These are phyloP conservation scores for Chelon auratus DNA, from an alignment of 2,797 vertebrate species.

Conservation along the genomic window DNA sequence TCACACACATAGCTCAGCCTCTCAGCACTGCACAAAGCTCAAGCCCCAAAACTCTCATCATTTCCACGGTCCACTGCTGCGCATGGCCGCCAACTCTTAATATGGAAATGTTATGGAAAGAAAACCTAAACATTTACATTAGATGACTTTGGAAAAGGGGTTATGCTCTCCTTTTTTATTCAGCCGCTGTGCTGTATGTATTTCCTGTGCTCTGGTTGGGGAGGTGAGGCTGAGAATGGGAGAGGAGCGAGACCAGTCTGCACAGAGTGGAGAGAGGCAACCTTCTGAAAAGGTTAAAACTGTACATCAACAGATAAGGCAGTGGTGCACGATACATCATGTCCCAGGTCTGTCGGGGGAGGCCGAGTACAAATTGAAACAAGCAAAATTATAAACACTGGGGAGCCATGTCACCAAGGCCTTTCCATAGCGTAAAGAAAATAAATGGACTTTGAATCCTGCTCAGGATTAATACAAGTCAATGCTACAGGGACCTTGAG, in stretches of 20 bases:
- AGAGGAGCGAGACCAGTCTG: conserved; percentile 29
- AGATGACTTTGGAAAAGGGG: conserved; percentile 79
- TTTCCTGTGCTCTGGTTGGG: conserved; percentile 61
- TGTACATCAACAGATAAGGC: conserved; percentile 86
- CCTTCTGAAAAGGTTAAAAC: conserved; percentile 85
- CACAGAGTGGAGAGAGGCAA: conserved; percentile 68
- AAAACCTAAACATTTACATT: conserved; percentile 89
- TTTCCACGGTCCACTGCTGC: conserved; percentile 62
- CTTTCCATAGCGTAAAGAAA: conserved; percentile 76
- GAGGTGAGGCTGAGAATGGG: conserved; percentile 28
- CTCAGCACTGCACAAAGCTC: conserved; percentile 54
- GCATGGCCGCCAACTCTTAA: conserved; percentile 80
- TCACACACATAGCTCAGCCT: conserved; percentile 80
- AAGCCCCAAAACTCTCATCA: conserved; percentile 51
- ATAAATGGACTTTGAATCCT: conserved; percentile 80
- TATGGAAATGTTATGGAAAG: conserved; percentile 89
- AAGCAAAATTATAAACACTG: conserved; percentile 85
- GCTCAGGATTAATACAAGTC: conserved; percentile 79
- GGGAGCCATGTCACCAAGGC: conserved; percentile 80
- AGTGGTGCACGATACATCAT: conserved; percentile 79
- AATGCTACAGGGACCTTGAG: conserved; percentile 66
- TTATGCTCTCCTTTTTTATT: conserved; percentile 81
- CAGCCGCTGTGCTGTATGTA: conserved; percentile 61
- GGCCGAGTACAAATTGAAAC: conserved; percentile 83
- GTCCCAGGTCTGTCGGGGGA: conserved; percentile 77